phyloP scores from a whole-genome alignment of 30 jellyfish, hydroid and myxozoan species.

The Hydractinia symbiolongicarpus region DNA sequence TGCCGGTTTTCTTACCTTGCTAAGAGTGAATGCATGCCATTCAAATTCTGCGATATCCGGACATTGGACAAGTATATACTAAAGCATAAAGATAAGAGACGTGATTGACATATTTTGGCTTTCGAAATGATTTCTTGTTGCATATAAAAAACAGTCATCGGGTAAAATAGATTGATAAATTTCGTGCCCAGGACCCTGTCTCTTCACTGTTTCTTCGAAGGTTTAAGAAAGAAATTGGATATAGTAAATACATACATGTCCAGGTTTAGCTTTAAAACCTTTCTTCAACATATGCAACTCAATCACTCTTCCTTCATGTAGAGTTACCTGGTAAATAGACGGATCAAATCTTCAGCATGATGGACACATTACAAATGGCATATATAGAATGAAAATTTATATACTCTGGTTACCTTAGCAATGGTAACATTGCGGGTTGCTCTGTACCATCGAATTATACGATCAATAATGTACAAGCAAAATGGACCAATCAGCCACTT shows the following conservation, averaged over 20 bases:
- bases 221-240: too few species aligned
- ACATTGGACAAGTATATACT: constrained; percentile 82
- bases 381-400: neutral
- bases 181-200: too few species aligned
- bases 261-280: constrained; percentile 79
- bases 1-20: constrained; percentile 43
- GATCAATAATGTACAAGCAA: constrained; percentile 45
- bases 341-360: too few species aligned
- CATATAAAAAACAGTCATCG: too few species aligned
- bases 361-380: neutral
- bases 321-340: constrained; percentile 32
- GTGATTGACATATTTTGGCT: neutral
- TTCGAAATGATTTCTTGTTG: neutral
- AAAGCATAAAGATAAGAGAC: neutral
- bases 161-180: too few species aligned
- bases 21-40: constrained; percentile 96
- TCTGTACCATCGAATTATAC: constrained; percentile 39
- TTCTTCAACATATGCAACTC: constrained; percentile 68
- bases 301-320: constrained; percentile 72
- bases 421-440: constrained; percentile 18
- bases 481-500: constrained; percentile 71
- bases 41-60: constrained; percentile 87
- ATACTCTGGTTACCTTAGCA: constrained; percentile 8
- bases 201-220: too few species aligned
- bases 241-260: constrained; percentile 51